phyloP scores from a whole-genome alignment of 2,888 invertebrate species.

The Perizoma flavofasciatum region DNA sequence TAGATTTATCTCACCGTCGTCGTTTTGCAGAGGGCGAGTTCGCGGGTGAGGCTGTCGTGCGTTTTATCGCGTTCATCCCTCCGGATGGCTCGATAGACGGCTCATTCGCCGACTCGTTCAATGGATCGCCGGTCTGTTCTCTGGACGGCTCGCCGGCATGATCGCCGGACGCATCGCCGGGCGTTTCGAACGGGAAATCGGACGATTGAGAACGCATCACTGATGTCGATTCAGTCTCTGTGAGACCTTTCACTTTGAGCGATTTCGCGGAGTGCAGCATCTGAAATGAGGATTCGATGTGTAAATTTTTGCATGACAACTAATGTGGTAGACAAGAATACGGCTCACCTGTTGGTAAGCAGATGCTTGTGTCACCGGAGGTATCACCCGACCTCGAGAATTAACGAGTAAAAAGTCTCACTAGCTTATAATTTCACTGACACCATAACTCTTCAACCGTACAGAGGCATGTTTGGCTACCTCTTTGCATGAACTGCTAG shows the following conservation, averaged over 20 bases:
- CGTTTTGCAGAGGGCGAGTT: constrained; percentile 80
- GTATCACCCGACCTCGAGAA: too few species aligned
- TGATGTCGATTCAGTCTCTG: constrained; percentile 91
- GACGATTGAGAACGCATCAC: constrained; percentile 86
- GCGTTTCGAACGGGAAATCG: constrained; percentile 25
- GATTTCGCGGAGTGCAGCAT: constrained; percentile 92
- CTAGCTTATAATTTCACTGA: too few species aligned
- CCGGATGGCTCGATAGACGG: constrained; percentile 74
- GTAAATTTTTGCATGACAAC: too few species aligned
- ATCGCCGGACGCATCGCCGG: constrained; percentile 75
- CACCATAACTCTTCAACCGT: too few species aligned
- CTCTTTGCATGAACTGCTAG: too few species aligned
- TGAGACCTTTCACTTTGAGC: constrained; percentile 94
- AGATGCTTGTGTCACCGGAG: too few species aligned
- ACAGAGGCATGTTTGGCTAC: too few species aligned
- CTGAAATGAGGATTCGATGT: constrained; percentile 50
- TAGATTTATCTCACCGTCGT: constrained; percentile 65
- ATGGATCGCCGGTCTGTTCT: constrained; percentile 68
- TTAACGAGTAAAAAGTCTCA: too few species aligned
- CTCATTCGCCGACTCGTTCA: constrained; percentile 56
- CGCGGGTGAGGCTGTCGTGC: constrained; percentile 86
- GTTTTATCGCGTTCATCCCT: constrained; percentile 61
- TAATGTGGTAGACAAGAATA: too few species aligned
- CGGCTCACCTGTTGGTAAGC: too few species aligned
- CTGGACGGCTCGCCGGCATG: constrained; percentile 55